Evolutionary conservation across 2,888 invertebrate species (phyloP).

Genomic region (Lottia gigantea): DNA sequence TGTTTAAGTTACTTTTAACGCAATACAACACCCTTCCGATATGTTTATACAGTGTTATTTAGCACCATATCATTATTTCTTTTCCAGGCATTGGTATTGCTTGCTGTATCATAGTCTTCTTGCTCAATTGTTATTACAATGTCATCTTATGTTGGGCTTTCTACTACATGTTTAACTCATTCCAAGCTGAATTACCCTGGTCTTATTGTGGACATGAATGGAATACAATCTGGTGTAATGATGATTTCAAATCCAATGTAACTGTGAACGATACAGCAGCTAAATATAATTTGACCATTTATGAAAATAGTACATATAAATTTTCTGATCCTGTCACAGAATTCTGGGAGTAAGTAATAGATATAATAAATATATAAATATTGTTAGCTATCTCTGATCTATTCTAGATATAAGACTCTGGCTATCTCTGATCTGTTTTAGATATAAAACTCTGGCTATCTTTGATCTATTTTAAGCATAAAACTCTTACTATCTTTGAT

Average conservation of each 20-base stretch:
- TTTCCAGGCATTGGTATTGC: conserved; percentile 71
- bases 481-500: no score
- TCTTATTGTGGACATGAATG: conserved; percentile 70
- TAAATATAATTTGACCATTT: conserved; percentile 14
- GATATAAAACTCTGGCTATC: conserved; percentile 52
- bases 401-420: no score
- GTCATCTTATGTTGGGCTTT: conserved; percentile 71
- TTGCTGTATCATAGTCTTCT: conserved; percentile 70
- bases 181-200: conserved; percentile 70
- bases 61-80: background rate
- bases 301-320: conserved; percentile 18
- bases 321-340: conserved; percentile 70
- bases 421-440: no score
- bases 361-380: no score
- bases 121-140: conserved; percentile 73
- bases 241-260: conserved; percentile 26
- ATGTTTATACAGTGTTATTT: no score
- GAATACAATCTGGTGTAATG: conserved; percentile 68
- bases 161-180: conserved; percentile 69
- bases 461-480: no score
- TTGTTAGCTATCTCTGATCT: no score
- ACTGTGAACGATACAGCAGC: conserved; percentile 25
- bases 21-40: no score
- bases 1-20: no score
- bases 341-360: conserved; percentile 70